Evolutionary conservation across 2,888 invertebrate species (phyloP).

Genomic region (Drosophila prolongata): DNA sequence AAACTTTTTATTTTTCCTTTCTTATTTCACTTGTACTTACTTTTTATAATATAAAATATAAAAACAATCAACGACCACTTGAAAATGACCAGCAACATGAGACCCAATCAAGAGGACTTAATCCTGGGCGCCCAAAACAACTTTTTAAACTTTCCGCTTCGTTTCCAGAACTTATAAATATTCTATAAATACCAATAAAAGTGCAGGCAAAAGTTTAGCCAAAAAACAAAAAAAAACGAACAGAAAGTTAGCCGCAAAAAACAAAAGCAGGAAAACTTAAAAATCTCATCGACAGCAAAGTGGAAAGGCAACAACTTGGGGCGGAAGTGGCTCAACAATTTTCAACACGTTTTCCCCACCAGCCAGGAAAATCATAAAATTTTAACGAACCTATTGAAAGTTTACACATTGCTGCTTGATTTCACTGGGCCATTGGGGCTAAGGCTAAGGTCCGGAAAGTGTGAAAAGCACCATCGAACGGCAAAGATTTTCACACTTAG

Average conservation of each 20-base stretch:
- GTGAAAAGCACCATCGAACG: slow-evolving; percentile 83
- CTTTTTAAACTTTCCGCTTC: not conserved
- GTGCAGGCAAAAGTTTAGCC: slow-evolving; percentile 56
- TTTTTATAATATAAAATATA: not conserved
- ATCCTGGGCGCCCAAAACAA: slow-evolving; percentile 1
- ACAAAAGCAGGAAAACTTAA: slow-evolving; percentile 45
- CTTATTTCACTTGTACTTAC: not conserved
- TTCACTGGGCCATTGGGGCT: slow-evolving; percentile 58
- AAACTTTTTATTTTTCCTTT: too few relatives aligned
- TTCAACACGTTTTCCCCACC: slow-evolving; percentile 72
- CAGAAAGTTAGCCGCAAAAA: not conserved
- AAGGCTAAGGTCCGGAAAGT: slow-evolving; percentile 58
- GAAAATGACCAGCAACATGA: slow-evolving; percentile 16
- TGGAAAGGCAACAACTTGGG: slow-evolving; percentile 57
- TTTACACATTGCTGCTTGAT: slow-evolving; percentile 81
- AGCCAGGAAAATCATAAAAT: slow-evolving; percentile 78
- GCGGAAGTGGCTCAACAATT: slow-evolving; percentile 76
- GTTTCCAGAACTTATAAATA: slow-evolving; percentile 55
- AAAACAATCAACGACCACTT: not conserved
- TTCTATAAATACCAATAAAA: slow-evolving; percentile 62
- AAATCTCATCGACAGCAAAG: slow-evolving; percentile 56
- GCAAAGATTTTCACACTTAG: slow-evolving; percentile 83
- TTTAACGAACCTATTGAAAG: slow-evolving; percentile 82
- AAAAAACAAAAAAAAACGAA: slow-evolving; percentile 28
- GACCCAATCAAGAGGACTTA: slow-evolving; percentile 14